Evolutionary conservation across 2,113 vertebrate genomes (phyloP).

Genomic region (Ceuthmochares aereus): DNA sequence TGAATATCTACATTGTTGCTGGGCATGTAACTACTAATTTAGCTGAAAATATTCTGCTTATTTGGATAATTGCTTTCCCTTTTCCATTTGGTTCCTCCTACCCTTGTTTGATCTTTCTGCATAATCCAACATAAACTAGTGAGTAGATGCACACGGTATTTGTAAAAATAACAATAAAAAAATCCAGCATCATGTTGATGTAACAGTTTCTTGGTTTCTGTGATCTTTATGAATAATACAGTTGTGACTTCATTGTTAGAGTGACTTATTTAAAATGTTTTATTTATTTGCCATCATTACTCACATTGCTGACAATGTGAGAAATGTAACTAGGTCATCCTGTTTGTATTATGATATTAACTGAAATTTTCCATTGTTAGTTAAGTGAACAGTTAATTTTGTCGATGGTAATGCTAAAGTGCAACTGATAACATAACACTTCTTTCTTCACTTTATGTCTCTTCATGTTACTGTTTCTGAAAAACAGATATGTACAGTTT

Average conservation of each 20-base stretch:
- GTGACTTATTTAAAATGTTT: background rate
- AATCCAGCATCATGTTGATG: background rate
- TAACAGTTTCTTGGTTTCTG: background rate
- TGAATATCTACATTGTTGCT: background rate
- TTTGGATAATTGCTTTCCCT: background rate
- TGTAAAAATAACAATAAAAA: background rate
- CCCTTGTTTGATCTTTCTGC: background rate
- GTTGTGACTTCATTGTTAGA: background rate
- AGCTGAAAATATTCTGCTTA: background rate
- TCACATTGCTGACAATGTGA: background rate
- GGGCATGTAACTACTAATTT: background rate
- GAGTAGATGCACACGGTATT: background rate
- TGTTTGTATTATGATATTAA: background rate
- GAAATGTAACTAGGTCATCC: background rate
- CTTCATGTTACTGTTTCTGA: background rate
- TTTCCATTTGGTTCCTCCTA: background rate
- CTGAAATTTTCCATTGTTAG: background rate
- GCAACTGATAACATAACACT: background rate
- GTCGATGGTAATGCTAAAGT: background rate
- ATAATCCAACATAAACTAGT: background rate
- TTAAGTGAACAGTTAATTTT: background rate
- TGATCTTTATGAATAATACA: background rate
- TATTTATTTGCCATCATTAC: background rate
- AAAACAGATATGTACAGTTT: background rate
- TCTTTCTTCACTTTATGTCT: background rate